Conservation (phyloP, 2,797 vertebrate species). For the Pseudomugil tenellus region DNA sequence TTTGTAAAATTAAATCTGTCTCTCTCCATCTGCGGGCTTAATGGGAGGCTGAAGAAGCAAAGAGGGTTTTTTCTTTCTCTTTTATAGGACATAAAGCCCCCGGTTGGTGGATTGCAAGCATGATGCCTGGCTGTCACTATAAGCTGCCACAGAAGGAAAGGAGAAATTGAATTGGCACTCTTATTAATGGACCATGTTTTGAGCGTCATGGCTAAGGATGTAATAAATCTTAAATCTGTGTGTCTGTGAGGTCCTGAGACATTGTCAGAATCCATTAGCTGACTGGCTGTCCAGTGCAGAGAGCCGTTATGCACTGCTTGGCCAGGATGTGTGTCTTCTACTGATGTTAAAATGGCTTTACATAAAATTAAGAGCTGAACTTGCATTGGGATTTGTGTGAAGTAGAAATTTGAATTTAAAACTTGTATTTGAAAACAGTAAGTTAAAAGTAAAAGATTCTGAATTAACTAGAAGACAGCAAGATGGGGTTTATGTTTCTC, state of each 20-base stretch:
- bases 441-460: no score
- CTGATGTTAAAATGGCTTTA: neutral
- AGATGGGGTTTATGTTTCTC: no score
- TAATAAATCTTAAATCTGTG: slow-evolving; percentile 43
- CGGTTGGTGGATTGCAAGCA: slow-evolving; percentile 29
- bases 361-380: neutral
- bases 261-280: slow-evolving; percentile 10
- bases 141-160: slow-evolving; percentile 49
- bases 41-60: neutral
- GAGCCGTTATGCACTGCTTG: neutral
- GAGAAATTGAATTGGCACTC: slow-evolving; percentile 66
- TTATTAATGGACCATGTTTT: slow-evolving; percentile 52
- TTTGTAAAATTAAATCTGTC: slow-evolving; percentile 49
- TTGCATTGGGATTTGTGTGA: neutral
- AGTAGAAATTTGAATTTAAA: neutral
- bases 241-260: slow-evolving; percentile 14
- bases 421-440: neutral
- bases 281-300: neutral
- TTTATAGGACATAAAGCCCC: slow-evolving; percentile 45
- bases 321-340: neutral
- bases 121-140: slow-evolving; percentile 67
- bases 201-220: slow-evolving; percentile 41
- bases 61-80: slow-evolving; percentile 17
- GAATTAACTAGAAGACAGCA: no score
- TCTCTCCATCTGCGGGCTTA: slow-evolving; percentile 28